A percentile compares a stretch with the other conserved stretches of the same genome.
phyloP scores from a whole-genome alignment of 1,140 invertebrate genomes.

The Heliconius eleuchia region DNA sequence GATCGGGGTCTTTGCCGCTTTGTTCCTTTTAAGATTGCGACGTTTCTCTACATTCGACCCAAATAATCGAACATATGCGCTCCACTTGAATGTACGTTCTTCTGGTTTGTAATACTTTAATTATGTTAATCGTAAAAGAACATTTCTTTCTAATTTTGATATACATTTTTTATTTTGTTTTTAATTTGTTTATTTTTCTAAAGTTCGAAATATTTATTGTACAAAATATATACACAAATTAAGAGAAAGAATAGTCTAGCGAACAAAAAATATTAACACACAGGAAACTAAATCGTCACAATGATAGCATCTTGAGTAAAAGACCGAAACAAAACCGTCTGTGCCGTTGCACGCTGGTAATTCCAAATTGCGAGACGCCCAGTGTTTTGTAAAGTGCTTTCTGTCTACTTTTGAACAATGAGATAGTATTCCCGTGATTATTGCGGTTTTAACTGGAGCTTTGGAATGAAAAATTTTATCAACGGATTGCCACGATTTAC shows the following conservation, averaged over 20 bases:
- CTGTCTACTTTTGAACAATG: constrained; percentile 35
- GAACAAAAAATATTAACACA: neutral
- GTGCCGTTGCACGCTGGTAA: constrained; percentile 26
- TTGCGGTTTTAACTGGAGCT: constrained; percentile 33
- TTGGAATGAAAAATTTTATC: constrained; percentile 29
- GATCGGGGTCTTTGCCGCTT: constrained; percentile 9
- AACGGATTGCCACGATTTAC: constrained; percentile 22
- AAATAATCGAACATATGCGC: constrained; percentile 6
- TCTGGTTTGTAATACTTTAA: neutral
- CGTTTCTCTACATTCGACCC: neutral
- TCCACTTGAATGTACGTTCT: neutral
- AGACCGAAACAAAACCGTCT: constrained; percentile 27
- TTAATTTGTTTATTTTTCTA: too few species aligned
- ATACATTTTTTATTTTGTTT: too few species aligned
- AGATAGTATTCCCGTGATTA: constrained; percentile 35
- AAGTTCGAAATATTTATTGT: too few species aligned
- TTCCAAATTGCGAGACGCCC: constrained; percentile 31
- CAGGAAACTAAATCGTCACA: constrained; percentile 21
- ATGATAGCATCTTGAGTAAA: constrained; percentile 24
- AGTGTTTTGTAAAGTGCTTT: constrained; percentile 37
- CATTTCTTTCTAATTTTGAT: too few species aligned
- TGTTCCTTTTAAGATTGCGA: constrained; percentile 5
- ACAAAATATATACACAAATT: neutral
- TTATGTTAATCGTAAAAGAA: neutral
- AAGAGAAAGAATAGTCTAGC: neutral